Percentiles rank a stretch among this genome's conserved stretches.
phyloP scores from a whole-genome alignment of 2,113 vertebrate species.

The Corvus moneduloides region DNA sequence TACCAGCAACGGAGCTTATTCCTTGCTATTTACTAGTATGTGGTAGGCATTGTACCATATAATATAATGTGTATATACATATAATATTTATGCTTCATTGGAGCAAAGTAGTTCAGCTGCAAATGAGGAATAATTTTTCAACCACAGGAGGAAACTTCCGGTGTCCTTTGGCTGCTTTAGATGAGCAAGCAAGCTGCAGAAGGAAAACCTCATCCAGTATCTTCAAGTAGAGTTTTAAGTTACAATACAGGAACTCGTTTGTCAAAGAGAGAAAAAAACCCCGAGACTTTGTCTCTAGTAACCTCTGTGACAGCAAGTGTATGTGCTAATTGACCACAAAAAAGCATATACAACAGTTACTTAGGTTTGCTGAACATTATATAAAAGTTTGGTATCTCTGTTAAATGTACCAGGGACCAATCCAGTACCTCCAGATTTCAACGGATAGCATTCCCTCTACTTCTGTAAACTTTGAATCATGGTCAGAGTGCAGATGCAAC shows the following conservation, averaged over 20 bases:
- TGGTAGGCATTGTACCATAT: neutral
- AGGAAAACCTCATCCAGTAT: neutral
- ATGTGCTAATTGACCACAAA: neutral
- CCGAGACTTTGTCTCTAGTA: neutral
- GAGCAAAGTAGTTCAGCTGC: neutral
- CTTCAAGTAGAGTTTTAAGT: neutral
- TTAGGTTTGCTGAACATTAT: neutral
- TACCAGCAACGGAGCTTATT: neutral
- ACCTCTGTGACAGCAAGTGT: neutral
- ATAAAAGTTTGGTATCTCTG: neutral
- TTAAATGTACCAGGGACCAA: neutral
- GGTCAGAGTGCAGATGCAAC: neutral
- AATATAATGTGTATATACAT: neutral
- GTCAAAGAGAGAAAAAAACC: neutral
- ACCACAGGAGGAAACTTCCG: neutral
- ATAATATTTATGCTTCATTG: neutral
- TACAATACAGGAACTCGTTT: neutral
- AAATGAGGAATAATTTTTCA: neutral
- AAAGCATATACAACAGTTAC: neutral
- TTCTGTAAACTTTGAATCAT: neutral
- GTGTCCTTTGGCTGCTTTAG: neutral
- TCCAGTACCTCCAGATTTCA: neutral
- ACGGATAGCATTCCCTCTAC: neutral
- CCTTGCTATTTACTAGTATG: neutral
- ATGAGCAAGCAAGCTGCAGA: neutral